Conservation (phyloP, 2,797 vertebrate species). For the Eutrigla gurnardus region DNA sequence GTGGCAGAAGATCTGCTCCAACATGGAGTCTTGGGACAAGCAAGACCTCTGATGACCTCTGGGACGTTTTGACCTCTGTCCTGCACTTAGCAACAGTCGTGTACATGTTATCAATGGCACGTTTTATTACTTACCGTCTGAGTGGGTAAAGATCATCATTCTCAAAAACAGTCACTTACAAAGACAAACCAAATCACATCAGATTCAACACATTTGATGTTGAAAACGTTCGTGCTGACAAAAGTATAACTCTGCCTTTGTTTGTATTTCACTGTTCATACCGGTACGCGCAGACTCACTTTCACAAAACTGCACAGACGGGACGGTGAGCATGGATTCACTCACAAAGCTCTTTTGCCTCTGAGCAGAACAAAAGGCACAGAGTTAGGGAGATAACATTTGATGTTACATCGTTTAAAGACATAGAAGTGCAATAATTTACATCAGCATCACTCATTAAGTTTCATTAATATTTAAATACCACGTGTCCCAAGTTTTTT, state of each 20-base stretch:
- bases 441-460: slow-evolving; percentile 53
- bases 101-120: slow-evolving; percentile 2
- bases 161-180: not conserved
- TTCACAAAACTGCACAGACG: slow-evolving; percentile 52
- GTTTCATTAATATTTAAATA: slow-evolving; percentile 21
- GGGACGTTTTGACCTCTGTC: not conserved
- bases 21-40: slow-evolving; percentile 11
- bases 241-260: slow-evolving; percentile 30
- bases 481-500: not conserved
- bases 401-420: slow-evolving; percentile 45
- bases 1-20: not conserved
- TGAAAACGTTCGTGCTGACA: slow-evolving; percentile 22
- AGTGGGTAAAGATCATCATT: not conserved
- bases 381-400: slow-evolving; percentile 43
- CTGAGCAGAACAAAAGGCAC: slow-evolving; percentile 70
- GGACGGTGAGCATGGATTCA: slow-evolving; percentile 48
- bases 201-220: slow-evolving; percentile 10
- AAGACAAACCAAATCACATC: not conserved
- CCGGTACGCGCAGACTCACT: slow-evolving; percentile 49
- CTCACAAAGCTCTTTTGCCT: slow-evolving; percentile 52
- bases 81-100: slow-evolving; percentile 3
- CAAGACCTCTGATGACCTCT: not conserved
- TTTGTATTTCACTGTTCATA: slow-evolving; percentile 56
- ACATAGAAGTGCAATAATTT: slow-evolving; percentile 51
- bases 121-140: not conserved